These are phyloP conservation scores for Helicoverpa zea DNA, from an alignment of 1,140 invertebrate genomes.

Conservation along the genomic window DNA sequence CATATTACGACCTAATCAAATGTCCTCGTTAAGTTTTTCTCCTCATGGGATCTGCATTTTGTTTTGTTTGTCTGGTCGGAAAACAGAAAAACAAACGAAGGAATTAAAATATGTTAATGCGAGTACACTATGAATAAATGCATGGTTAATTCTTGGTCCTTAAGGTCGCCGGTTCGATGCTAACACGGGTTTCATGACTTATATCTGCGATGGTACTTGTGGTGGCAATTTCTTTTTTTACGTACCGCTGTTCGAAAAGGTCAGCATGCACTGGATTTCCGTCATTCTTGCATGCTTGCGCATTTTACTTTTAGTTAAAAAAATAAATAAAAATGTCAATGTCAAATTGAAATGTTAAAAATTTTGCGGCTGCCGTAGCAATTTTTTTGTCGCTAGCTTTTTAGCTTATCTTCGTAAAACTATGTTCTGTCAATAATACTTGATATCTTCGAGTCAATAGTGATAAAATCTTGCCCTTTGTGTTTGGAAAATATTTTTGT, in stretches of 20 bases:
- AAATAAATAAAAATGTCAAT: constrained; percentile 14
- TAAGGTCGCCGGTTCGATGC: constrained; percentile 58
- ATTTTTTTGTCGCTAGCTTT: background rate
- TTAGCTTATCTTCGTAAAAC: background rate
- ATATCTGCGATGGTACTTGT: constrained; percentile 24
- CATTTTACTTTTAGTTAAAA: constrained; percentile 4
- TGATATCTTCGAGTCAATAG: constrained; percentile 4
- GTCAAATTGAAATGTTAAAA: background rate
- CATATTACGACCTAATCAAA: constrained; percentile 2
- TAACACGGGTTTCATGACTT: constrained; percentile 39
- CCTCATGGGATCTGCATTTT: background rate
- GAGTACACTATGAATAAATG: constrained; percentile 62
- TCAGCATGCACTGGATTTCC: constrained; percentile 18
- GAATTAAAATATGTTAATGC: constrained; percentile 68
- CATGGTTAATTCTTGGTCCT: constrained; percentile 59
- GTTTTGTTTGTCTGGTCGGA: constrained; percentile 44
- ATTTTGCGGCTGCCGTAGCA: background rate
- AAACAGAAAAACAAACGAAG: constrained; percentile 54
- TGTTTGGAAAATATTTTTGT: background rate
- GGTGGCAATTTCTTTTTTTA: constrained; percentile 28
- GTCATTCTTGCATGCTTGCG: constrained; percentile 23
- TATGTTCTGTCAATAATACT: background rate
- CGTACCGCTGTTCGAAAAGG: constrained; percentile 6
- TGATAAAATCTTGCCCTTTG: constrained; percentile 30
- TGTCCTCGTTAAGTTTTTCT: background rate